These are phyloP conservation scores for Notothenia coriiceps DNA, from an alignment of 2,113 vertebrate genomes.

Conservation along the genomic window DNA sequence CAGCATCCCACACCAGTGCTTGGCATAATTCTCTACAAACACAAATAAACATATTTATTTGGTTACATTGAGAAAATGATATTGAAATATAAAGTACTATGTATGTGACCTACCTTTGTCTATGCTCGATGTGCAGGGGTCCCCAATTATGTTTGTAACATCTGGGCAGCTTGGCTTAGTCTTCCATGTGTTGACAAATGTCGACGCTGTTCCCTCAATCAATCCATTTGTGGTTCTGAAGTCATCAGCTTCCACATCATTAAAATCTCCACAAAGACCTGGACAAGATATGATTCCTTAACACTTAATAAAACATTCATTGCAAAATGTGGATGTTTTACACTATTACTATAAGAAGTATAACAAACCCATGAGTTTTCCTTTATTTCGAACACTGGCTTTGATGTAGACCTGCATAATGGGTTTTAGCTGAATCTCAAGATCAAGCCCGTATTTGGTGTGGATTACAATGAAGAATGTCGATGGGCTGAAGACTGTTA, in stretches of 20 bases:
- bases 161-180: slow-evolving; percentile 83
- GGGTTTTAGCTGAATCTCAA: slow-evolving; percentile 87
- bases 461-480: slow-evolving; percentile 88
- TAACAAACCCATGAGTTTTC: slow-evolving; percentile 85
- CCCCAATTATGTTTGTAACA: slow-evolving; percentile 77
- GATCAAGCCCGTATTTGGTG: slow-evolving; percentile 83
- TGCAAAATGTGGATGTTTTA: background rate
- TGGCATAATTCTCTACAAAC: slow-evolving; percentile 89
- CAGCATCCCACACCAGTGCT: slow-evolving; percentile 88
- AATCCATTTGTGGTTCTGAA: slow-evolving; percentile 85
- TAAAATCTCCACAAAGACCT: slow-evolving; percentile 96
- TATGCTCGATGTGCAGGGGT: slow-evolving; percentile 88
- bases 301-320: background rate
- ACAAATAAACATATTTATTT: background rate
- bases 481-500: slow-evolving; percentile 88
- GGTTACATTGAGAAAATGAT: background rate
- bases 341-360: background rate
- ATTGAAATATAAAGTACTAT: background rate
- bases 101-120: slow-evolving; percentile 85
- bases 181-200: slow-evolving; percentile 92
- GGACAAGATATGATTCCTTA: background rate
- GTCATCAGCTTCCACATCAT: slow-evolving; percentile 86
- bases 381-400: slow-evolving; percentile 78
- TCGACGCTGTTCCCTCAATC: slow-evolving; percentile 86
- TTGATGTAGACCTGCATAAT: slow-evolving; percentile 89